Evolutionary conservation across 2,113 vertebrate species (phyloP).

Genomic region (Ictidomys tridecemlineatus): DNA sequence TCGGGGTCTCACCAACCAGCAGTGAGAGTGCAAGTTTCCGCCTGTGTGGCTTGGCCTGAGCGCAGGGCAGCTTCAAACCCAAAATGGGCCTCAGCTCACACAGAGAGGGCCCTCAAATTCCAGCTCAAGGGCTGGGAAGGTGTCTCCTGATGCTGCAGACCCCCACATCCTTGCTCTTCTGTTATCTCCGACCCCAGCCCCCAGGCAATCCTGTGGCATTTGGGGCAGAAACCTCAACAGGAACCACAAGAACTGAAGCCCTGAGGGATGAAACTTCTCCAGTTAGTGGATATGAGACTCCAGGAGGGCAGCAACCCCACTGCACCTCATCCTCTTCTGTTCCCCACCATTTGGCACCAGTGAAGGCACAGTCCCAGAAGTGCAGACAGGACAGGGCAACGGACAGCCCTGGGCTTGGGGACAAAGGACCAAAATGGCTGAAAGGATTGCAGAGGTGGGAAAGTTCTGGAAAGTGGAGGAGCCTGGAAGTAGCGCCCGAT

Average conservation of each 20-base stretch:
- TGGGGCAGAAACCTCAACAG: background rate
- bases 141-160: background rate
- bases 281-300: background rate
- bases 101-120: background rate
- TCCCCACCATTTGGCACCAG: background rate
- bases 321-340: no score
- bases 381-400: accelerated
- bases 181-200: background rate
- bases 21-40: background rate
- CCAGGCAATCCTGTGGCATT: background rate
- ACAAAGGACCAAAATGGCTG: background rate
- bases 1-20: background rate
- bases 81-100: background rate
- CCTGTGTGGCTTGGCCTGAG: background rate
- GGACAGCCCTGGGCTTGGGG: background rate
- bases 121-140: accelerated
- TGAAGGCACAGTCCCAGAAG: background rate
- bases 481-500: no score
- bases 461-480: background rate
- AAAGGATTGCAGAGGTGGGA: background rate
- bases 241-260: no score
- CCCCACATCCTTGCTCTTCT: background rate
- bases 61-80: no score
- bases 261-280: background rate
- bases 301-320: accelerated